Evolutionary conservation across 37 sponge, comb jelly and placozoan genomes (phyloP).

Genomic region (Oopsacas minuta): DNA sequence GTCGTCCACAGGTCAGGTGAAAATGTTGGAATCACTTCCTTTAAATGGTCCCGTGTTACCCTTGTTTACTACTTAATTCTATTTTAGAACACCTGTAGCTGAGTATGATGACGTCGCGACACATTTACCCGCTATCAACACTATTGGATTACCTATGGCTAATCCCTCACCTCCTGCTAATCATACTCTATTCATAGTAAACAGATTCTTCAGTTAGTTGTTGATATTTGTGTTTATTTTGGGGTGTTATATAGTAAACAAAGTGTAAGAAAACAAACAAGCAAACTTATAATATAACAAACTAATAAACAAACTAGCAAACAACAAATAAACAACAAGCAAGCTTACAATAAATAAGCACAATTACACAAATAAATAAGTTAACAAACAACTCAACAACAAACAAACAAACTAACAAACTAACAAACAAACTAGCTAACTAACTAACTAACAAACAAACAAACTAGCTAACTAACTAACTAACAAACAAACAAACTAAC

Average conservation of each 20-base stretch:
- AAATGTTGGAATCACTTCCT: too few relatives aligned
- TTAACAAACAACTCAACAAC: neutral
- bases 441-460: neutral
- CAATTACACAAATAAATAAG: neutral
- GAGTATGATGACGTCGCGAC: neutral
- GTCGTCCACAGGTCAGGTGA: too few relatives aligned
- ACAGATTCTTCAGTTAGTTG: slow-evolving; percentile 78
- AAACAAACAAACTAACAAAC: neutral
- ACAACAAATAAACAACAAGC: neutral
- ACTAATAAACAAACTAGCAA: neutral
- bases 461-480: neutral
- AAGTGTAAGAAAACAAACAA: neutral
- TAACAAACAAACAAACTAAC: neutral
- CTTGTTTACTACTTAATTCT: too few relatives aligned
- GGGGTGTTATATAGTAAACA: neutral
- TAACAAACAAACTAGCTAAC: neutral
- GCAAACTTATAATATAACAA: neutral
- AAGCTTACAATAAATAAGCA: neutral
- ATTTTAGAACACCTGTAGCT: neutral
- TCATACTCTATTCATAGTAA: slow-evolving; percentile 46
- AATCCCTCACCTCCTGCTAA: slow-evolving; percentile 79
- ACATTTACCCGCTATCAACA: slow-evolving; percentile 33
- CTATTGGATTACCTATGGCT: slow-evolving; percentile 64
- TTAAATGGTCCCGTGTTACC: too few relatives aligned
- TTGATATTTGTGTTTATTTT: too few relatives aligned